phyloP scores from a whole-genome alignment of 1,140 invertebrate genomes.

The Drosophila arawakana region DNA sequence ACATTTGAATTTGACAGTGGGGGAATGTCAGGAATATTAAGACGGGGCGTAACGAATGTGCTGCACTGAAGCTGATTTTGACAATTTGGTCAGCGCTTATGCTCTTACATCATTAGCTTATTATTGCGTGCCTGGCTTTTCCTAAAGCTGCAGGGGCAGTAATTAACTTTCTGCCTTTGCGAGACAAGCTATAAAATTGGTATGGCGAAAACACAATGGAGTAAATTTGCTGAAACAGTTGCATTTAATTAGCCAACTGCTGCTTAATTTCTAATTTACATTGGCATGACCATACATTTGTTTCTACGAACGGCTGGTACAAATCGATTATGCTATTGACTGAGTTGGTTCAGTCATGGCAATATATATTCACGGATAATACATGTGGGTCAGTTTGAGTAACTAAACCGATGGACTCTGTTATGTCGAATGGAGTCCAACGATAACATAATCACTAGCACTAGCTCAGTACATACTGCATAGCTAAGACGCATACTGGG shows the following conservation, averaged over 20 bases:
- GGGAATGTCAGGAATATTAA: neutral
- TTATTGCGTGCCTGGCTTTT: conserved; percentile 69
- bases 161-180: conserved; percentile 67
- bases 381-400: no score
- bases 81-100: conserved; percentile 81
- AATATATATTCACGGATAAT: no score
- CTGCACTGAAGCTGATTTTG: conserved; percentile 64
- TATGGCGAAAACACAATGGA: conserved; percentile 15
- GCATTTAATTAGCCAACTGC: conserved; percentile 80
- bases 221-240: conserved; percentile 54
- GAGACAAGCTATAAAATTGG: conserved; percentile 73
- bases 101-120: conserved; percentile 81
- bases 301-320: conserved; percentile 64
- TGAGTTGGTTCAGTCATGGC: neutral
- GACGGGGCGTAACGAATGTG: conserved; percentile 47
- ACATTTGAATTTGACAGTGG: no score
- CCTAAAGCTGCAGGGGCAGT: conserved; percentile 24
- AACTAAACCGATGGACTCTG: no score
- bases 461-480: no score
- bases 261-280: conserved; percentile 53
- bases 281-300: conserved; percentile 1
- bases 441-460: no score
- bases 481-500: no score
- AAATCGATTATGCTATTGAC: conserved; percentile 68
- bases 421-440: no score